Conservation (phyloP, 1,140 invertebrate species). For the Lycorma delicatula region DNA sequence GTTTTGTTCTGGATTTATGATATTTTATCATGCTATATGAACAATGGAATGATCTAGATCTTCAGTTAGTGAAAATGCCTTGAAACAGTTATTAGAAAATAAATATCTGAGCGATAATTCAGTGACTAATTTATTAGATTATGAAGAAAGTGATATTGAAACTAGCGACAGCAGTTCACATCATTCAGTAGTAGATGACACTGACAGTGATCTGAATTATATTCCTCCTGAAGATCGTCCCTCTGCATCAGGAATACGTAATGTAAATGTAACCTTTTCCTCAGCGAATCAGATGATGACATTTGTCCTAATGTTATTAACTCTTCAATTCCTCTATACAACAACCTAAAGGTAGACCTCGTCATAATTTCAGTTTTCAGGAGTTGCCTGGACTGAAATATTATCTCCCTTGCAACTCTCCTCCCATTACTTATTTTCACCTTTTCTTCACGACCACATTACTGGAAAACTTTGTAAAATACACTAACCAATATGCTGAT, state of each 20-base stretch:
- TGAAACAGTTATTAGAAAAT: no score
- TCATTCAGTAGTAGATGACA: neutral
- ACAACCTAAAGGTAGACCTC: slow-evolving; percentile 5
- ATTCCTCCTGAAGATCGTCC: no score
- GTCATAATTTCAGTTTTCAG: neutral
- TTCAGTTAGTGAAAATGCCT: no score
- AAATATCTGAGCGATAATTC: no score
- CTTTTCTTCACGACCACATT: neutral
- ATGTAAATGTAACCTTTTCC: neutral
- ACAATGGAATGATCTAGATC: no score
- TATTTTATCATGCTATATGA: no score
- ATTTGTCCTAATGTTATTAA: no score
- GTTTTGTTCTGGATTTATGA: no score
- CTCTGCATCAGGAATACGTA: no score
- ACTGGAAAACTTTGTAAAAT: neutral
- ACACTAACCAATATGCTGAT: slow-evolving; percentile 1
- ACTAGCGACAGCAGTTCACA: neutral
- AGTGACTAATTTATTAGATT: no score
- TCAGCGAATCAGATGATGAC: neutral
- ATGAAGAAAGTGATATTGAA: no score
- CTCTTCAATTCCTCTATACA: neutral
- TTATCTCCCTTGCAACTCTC: neutral
- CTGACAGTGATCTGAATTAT: slow-evolving; percentile 1
- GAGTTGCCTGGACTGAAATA: neutral
- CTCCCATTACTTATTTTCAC: neutral